Conservation (phyloP, 2,797 vertebrate species). For the Tiaroga cobitis region DNA sequence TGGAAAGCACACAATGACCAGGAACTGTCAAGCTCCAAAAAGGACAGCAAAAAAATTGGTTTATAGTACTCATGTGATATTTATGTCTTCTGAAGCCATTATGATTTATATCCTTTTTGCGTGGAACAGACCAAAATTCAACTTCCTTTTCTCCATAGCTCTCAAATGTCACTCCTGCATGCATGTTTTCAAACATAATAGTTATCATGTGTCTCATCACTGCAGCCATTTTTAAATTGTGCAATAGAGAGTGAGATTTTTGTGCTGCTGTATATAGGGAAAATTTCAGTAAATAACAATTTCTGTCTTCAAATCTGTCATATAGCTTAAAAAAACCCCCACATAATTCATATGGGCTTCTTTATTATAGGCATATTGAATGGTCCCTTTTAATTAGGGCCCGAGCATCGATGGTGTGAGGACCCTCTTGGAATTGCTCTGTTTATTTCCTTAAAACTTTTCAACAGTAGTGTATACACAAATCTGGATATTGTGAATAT, state of each 20-base stretch:
- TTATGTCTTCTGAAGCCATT: constrained; percentile 10
- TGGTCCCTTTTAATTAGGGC: not conserved
- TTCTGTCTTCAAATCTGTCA: not conserved
- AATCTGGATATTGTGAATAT: not conserved
- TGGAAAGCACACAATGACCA: constrained; percentile 12
- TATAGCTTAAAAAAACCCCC: too few relatives aligned
- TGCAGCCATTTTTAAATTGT: not conserved
- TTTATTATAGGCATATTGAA: not conserved
- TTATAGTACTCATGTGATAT: constrained; percentile 7
- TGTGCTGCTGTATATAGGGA: not conserved
- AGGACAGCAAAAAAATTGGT: constrained; percentile 17
- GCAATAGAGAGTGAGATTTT: not conserved
- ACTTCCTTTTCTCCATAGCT: not conserved
- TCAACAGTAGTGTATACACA: not conserved
- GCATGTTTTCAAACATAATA: not conserved
- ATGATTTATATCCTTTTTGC: not conserved
- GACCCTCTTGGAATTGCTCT: too few relatives aligned
- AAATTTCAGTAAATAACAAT: not conserved
- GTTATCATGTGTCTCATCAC: not conserved
- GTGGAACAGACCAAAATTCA: not conserved
- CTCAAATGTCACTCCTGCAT: not conserved
- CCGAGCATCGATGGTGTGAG: too few relatives aligned
- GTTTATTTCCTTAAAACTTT: too few relatives aligned
- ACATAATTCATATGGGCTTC: too few relatives aligned
- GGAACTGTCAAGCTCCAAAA: not conserved